phyloP scores from a whole-genome alignment of 2,113 vertebrate species.

The Herpailurus yagouaroundi region DNA sequence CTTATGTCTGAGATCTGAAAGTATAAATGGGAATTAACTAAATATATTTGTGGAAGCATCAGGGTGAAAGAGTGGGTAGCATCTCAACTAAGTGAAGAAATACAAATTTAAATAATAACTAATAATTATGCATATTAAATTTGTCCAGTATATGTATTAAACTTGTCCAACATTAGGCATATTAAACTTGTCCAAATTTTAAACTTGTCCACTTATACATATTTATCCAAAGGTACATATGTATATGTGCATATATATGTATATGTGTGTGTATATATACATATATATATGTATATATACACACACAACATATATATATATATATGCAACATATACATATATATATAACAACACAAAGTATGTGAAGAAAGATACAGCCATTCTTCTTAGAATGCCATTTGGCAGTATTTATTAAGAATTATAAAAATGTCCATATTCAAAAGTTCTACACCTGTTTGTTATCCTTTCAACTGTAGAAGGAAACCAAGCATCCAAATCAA shows the following conservation, averaged over 20 bases:
- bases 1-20: neutral
- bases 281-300: too few species aligned
- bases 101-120: neutral
- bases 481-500: neutral
- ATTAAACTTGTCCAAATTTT: neutral
- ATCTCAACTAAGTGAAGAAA: neutral
- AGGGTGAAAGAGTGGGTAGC: neutral
- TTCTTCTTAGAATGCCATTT: neutral
- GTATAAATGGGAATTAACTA: neutral
- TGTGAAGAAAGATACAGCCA: neutral
- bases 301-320: too few species aligned
- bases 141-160: neutral
- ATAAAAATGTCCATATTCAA: neutral
- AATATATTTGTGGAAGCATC: neutral
- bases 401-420: neutral
- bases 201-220: too few species aligned
- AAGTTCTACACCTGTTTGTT: neutral
- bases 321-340: neutral
- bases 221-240: too few species aligned
- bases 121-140: neutral
- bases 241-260: too few species aligned
- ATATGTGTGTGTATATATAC: too few species aligned
- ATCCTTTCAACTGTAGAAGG: neutral
- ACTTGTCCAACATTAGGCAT: neutral
- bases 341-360: neutral